Conservation (phyloP, 2,113 vertebrate species). For the Eublepharis macularius region DNA sequence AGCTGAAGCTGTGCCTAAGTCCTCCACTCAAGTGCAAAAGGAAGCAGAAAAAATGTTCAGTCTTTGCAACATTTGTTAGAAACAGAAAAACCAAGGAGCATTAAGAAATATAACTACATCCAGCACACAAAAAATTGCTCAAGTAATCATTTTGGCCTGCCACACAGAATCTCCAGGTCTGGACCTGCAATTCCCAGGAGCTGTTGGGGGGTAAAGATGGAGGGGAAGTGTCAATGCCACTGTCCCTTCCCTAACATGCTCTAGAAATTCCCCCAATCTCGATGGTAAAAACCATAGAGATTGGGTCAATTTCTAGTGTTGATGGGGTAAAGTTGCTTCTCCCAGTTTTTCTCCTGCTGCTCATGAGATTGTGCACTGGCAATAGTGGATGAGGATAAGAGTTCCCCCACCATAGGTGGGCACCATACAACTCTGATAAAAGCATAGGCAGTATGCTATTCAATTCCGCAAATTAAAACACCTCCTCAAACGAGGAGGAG, state of each 20-base stretch:
- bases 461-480: not conserved
- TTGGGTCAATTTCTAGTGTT: no score
- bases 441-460: not conserved
- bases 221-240: no score
- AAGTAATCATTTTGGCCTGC: not conserved
- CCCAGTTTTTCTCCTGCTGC: no score
- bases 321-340: no score
- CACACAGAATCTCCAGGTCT: not conserved
- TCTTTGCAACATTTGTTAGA: not conserved
- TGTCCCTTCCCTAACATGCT: no score
- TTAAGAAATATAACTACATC: no score
- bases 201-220: no score
- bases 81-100: not conserved
- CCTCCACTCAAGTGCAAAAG: not conserved
- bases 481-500: not conserved
- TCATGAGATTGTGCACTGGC: no score
- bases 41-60: not conserved
- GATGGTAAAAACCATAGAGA: no score
- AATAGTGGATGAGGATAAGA: no score
- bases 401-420: no score
- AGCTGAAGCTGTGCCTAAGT: conserved; percentile 17
- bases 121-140: not conserved
- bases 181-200: not conserved
- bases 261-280: no score
- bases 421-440: not conserved